phyloP scores from a whole-genome alignment of 2,888 invertebrate genomes.

The Cosmia pyralina region DNA sequence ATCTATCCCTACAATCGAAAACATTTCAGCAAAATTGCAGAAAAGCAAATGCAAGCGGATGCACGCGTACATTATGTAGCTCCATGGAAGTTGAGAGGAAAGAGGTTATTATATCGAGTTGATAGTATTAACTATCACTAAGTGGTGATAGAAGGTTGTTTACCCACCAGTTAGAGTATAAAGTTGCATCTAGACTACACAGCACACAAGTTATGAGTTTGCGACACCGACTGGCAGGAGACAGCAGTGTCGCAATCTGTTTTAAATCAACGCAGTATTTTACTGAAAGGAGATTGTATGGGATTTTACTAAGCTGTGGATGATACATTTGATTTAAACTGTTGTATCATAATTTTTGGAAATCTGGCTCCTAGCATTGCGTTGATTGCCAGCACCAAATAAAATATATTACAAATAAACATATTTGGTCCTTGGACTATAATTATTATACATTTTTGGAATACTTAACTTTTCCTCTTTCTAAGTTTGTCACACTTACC shows the following conservation, averaged over 20 bases:
- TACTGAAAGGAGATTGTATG: background rate
- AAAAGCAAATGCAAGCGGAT: background rate
- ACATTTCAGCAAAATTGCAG: background rate
- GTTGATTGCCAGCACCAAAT: background rate
- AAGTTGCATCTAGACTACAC: conserved; percentile 28
- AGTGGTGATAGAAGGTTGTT: conserved; percentile 13
- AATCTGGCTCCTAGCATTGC: background rate
- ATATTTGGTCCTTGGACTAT: background rate
- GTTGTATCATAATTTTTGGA: background rate
- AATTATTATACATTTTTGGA: background rate
- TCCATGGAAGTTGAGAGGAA: conserved; percentile 9
- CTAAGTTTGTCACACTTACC: no score
- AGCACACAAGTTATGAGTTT: no score
- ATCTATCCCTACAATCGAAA: background rate
- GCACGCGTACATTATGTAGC: conserved; percentile 11
- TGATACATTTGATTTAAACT: background rate
- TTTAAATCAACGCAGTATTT: conserved; percentile 1
- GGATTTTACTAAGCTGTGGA: background rate
- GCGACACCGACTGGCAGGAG: conserved; percentile 25
- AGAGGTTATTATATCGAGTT: conserved; percentile 32
- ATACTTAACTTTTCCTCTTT: background rate
- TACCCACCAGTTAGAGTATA: conserved; percentile 7
- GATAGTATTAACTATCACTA: conserved; percentile 1
- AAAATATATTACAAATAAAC: background rate
- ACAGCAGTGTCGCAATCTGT: conserved; percentile 33